phyloP scores from a whole-genome alignment of 2,113 vertebrate species.

The Micronycteris hirsuta region DNA sequence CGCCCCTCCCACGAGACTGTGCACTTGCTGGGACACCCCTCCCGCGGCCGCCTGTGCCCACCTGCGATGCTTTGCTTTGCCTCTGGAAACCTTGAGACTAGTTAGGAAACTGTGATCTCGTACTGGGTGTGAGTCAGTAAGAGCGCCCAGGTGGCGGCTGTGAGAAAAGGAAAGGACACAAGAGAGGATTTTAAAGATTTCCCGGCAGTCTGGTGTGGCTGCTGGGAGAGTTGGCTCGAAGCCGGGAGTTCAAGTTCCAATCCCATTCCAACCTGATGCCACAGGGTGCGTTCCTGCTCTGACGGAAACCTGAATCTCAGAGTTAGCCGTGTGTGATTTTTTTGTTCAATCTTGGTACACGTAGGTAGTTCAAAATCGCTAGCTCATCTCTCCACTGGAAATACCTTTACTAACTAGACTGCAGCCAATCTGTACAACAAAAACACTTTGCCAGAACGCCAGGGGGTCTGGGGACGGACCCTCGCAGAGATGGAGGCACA shows the following conservation, averaged over 20 bases:
- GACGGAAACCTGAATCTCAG: not conserved
- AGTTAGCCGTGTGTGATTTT: not conserved
- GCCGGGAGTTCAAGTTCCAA: not conserved
- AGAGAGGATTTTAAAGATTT: not conserved
- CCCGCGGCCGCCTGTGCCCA: not conserved
- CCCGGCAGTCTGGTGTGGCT: rapidly evolving
- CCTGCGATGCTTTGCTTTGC: not conserved
- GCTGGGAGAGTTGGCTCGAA: not conserved
- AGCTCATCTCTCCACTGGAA: not conserved
- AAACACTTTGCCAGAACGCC: not conserved
- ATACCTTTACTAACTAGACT: no score
- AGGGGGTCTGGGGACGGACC: not conserved
- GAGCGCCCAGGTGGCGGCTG: not conserved
- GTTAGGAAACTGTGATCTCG: not conserved
- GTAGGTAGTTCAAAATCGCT: not conserved
- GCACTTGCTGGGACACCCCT: not conserved
- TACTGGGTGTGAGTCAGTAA: not conserved
- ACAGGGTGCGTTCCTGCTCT: not conserved
- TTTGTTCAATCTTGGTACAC: not conserved
- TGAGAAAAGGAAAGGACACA: not conserved
- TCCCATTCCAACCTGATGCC: not conserved
- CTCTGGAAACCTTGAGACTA: not conserved
- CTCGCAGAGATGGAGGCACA: not conserved
- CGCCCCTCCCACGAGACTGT: not conserved
- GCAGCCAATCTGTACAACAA: no score